phyloP scores from a whole-genome alignment of 1,140 invertebrate species.

The Hestina assimilis region DNA sequence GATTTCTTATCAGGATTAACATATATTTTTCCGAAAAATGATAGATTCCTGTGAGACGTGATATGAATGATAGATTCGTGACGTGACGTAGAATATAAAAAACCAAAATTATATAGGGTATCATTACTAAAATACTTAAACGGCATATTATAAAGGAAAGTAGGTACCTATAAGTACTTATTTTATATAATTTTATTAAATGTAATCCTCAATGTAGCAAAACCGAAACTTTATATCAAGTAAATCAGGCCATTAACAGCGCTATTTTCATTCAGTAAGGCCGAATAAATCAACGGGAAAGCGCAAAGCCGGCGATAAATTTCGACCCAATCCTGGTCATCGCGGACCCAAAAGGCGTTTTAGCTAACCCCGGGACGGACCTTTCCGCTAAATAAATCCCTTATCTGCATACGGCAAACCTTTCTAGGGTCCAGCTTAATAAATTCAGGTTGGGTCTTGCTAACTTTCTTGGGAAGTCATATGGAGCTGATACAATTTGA shows the following conservation, averaged over 20 bases:
- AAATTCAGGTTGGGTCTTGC: slow-evolving; percentile 75
- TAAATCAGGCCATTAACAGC: slow-evolving; percentile 45
- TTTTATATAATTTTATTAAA: no score
- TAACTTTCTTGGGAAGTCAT: slow-evolving; percentile 53
- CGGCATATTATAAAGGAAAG: no score
- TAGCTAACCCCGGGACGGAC: slow-evolving; percentile 71
- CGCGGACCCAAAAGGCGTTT: slow-evolving; percentile 67
- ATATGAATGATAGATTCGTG: no score
- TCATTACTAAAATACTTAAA: no score
- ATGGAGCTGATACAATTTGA: slow-evolving; percentile 40
- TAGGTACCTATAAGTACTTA: no score
- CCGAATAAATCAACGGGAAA: slow-evolving; percentile 71
- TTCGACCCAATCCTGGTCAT: slow-evolving; percentile 72
- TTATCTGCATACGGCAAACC: slow-evolving; percentile 78
- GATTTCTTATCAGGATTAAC: no score
- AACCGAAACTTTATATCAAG: neutral
- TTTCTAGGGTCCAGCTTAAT: slow-evolving; percentile 77
- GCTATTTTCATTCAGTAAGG: slow-evolving; percentile 59
- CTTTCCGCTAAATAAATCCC: slow-evolving; percentile 78
- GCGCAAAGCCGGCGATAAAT: slow-evolving; percentile 70
- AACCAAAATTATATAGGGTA: no score
- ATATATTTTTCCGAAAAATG: no score
- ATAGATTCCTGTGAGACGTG: no score
- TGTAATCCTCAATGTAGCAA: no score
- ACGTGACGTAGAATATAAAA: no score